Evolutionary conservation across 2,888 invertebrate species (phyloP).

Genomic region (Aethes cnicana): DNA sequence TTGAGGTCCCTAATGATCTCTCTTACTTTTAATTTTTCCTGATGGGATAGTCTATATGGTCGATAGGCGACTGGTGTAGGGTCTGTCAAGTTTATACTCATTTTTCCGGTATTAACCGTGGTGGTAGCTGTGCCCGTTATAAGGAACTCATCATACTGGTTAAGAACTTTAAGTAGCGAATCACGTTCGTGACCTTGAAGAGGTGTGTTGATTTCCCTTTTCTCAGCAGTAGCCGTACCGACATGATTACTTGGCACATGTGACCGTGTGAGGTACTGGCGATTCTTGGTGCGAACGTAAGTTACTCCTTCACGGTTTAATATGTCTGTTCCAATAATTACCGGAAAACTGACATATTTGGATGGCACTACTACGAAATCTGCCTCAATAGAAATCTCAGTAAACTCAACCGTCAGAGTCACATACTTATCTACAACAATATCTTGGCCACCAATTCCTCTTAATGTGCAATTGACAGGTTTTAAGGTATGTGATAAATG

Average conservation of each 20-base stretch:
- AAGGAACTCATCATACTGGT: conserved; percentile 20
- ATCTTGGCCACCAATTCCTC: conserved; percentile 23
- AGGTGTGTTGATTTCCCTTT: conserved; percentile 9
- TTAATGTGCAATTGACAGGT: conserved; percentile 14
- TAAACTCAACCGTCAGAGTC: conserved; percentile 29
- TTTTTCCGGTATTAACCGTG: conserved; percentile 24
- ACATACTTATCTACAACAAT: conserved; percentile 17
- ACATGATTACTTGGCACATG: neutral
- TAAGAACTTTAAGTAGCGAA: conserved; percentile 18
- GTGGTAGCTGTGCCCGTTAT: conserved; percentile 28
- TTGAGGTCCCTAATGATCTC: conserved; percentile 1
- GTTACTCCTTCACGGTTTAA: conserved; percentile 28
- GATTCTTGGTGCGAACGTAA: conserved; percentile 26
- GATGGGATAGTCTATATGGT: conserved; percentile 24
- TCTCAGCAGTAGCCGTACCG: neutral
- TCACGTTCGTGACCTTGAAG: conserved; percentile 11
- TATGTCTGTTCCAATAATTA: conserved; percentile 32
- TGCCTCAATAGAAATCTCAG: conserved; percentile 17
- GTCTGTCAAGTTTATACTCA: conserved; percentile 27
- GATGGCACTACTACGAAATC: conserved; percentile 29
- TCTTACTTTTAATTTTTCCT: conserved; percentile 1
- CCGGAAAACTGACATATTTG: conserved; percentile 18
- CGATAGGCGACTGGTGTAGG: conserved; percentile 12
- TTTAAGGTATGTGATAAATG: conserved; percentile 20
- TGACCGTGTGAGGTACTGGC: no score